phyloP scores from a whole-genome alignment of 2,797 vertebrate species.

The Galagoides demidoff region DNA sequence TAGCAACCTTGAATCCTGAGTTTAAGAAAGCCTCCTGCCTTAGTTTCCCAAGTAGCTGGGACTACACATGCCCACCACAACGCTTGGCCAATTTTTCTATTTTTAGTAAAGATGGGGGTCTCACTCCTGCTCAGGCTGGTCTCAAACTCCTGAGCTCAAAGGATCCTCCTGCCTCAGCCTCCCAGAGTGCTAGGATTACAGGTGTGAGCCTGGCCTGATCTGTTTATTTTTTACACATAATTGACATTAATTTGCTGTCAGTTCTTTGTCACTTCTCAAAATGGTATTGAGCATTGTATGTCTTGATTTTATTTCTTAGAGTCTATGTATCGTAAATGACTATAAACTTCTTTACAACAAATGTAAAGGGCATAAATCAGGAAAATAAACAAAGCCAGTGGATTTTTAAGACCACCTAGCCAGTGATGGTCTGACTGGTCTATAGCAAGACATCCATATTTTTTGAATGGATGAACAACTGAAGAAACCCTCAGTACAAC shows the following conservation, averaged over 20 bases:
- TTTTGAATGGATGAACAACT: slow-evolving; percentile 28
- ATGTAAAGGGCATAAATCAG: slow-evolving; percentile 2
- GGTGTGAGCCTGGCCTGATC: not conserved
- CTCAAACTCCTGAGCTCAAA: no score
- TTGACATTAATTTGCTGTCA: not conserved
- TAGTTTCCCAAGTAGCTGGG: no score
- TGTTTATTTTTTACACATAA: slow-evolving; percentile 40
- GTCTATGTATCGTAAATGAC: not conserved
- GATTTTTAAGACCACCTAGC: not conserved
- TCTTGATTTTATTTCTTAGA: slow-evolving; percentile 51
- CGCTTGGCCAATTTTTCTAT: no score
- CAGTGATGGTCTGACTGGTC: not conserved
- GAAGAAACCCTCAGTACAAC: not conserved
- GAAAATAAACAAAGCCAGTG: not conserved
- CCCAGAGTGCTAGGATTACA: no score
- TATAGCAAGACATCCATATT: not conserved
- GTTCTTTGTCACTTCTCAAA: slow-evolving; percentile 42
- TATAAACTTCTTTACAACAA: slow-evolving; percentile 4
- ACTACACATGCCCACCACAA: no score
- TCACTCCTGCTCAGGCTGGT: no score
- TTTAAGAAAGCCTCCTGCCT: no score
- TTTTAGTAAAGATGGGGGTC: no score
- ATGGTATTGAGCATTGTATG: not conserved
- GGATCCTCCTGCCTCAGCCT: no score
- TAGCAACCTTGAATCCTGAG: no score